phyloP scores from a whole-genome alignment of 2,797 vertebrate genomes.

The Gallinago nigripennis region DNA sequence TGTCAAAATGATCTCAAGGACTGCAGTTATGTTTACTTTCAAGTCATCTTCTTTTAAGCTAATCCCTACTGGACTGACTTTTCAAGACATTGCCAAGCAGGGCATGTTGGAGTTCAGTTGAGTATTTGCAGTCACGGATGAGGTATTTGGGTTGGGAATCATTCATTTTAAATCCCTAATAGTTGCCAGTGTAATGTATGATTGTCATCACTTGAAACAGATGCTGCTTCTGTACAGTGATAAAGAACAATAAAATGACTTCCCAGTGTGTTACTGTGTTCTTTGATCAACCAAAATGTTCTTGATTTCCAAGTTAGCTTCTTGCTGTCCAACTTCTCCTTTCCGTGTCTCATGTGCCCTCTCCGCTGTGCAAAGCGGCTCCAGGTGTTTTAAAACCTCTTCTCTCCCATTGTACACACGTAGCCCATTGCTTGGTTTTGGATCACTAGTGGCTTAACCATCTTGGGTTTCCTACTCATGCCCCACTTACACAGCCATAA shows the following conservation, averaged over 20 bases:
- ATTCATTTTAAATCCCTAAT: not conserved
- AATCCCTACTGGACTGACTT: not conserved
- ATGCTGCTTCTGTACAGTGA: not conserved
- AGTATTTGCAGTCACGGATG: not conserved
- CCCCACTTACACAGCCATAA: not conserved
- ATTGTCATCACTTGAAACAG: constrained; percentile 4
- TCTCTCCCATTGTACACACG: fast-evolving
- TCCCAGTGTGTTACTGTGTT: not conserved
- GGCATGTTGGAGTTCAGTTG: not conserved
- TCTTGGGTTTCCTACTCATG: not conserved
- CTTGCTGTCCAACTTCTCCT: not conserved
- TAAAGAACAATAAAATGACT: not conserved
- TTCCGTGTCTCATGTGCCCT: not conserved
- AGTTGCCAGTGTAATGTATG: not conserved
- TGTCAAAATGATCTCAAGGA: not conserved
- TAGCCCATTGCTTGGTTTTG: not conserved
- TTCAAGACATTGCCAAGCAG: not conserved
- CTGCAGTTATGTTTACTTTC: not conserved
- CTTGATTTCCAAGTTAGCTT: not conserved
- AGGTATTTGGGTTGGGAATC: not conserved
- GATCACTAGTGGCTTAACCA: not conserved
- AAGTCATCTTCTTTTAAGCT: constrained; percentile 9
- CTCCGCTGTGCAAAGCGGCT: not conserved
- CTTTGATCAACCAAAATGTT: not conserved
- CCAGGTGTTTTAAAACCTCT: not conserved